These are phyloP conservation scores for Plumapathes pennacea DNA, from an alignment of 92 coral and sea anemone genomes.

Conservation along the genomic window DNA sequence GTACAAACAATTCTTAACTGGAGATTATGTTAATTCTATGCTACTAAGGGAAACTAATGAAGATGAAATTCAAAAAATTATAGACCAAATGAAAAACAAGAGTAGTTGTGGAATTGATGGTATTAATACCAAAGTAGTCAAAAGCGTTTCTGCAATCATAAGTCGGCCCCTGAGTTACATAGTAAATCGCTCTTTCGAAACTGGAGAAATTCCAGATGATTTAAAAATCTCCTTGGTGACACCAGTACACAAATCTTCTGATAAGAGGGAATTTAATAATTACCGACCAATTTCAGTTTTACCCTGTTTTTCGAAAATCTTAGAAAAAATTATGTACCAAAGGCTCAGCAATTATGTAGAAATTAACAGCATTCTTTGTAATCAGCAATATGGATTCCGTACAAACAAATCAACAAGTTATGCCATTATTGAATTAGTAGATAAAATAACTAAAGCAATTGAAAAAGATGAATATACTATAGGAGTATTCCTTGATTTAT, in stretches of 20 bases:
- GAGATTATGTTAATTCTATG: not conserved
- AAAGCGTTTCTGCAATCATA: not conserved
- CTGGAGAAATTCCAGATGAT: slow-evolving; percentile 22
- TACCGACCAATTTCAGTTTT: slow-evolving; percentile 12
- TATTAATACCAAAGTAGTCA: not conserved
- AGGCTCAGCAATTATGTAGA: too few relatives aligned
- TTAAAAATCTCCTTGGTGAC: slow-evolving; percentile 9
- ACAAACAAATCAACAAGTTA: not conserved
- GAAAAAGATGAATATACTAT: too few relatives aligned
- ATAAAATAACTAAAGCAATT: not conserved
- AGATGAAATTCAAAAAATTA: not conserved
- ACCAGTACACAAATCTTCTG: not conserved
- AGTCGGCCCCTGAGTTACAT: not conserved
- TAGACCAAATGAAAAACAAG: not conserved
- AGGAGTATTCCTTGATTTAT: too few relatives aligned
- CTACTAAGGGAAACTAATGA: not conserved
- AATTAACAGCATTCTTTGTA: too few relatives aligned
- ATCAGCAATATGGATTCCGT: slow-evolving; percentile 1
- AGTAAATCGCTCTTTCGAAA: not conserved
- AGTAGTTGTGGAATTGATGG: slow-evolving; percentile 3
- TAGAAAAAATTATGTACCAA: slow-evolving; percentile 6
- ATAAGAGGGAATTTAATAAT: not conserved
- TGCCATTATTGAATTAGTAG: not conserved
- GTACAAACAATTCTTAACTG: not conserved
- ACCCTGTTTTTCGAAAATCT: slow-evolving; percentile 1